Conservation (phyloP, 2,113 vertebrate genomes). For the Collichthys lucidus region DNA sequence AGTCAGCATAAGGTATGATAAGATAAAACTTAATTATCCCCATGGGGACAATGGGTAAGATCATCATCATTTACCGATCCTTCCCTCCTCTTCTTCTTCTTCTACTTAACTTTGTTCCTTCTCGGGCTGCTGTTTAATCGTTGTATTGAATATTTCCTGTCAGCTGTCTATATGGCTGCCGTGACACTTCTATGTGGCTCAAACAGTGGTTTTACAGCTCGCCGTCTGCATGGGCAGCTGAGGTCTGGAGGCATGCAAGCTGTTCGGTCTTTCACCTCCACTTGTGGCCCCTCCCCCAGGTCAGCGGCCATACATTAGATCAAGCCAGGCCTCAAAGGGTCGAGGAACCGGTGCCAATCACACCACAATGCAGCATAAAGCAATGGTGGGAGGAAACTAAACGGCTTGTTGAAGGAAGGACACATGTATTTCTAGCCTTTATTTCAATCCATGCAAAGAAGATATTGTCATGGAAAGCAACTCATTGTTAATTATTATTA, state of each 20-base stretch:
- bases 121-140: background rate
- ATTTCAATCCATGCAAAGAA: background rate
- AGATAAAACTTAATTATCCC: constrained; percentile 71
- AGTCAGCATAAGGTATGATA: constrained; percentile 67
- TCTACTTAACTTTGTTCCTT: constrained; percentile 37
- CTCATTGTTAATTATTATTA: too few species aligned
- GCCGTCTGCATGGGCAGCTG: constrained; percentile 68
- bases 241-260: constrained; percentile 83
- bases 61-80: constrained; percentile 55
- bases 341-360: constrained; percentile 72
- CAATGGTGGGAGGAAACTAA: constrained; percentile 17
- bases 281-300: constrained; percentile 70
- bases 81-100: constrained; percentile 37
- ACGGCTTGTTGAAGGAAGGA: background rate
- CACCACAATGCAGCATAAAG: constrained; percentile 52
- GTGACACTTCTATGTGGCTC: constrained; percentile 48
- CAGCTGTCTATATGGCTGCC: constrained; percentile 40
- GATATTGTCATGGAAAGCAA: too few species aligned
- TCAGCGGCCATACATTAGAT: constrained; percentile 76
- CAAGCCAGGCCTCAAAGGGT: constrained; percentile 68
- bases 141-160: constrained; percentile 31
- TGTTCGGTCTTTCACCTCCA: constrained; percentile 76
- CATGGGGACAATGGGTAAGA: constrained; percentile 56
- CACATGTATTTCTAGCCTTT: background rate
- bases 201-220: constrained; percentile 71